Conservation (phyloP, 1,140 invertebrate genomes). For the Papilio polyxenes region DNA sequence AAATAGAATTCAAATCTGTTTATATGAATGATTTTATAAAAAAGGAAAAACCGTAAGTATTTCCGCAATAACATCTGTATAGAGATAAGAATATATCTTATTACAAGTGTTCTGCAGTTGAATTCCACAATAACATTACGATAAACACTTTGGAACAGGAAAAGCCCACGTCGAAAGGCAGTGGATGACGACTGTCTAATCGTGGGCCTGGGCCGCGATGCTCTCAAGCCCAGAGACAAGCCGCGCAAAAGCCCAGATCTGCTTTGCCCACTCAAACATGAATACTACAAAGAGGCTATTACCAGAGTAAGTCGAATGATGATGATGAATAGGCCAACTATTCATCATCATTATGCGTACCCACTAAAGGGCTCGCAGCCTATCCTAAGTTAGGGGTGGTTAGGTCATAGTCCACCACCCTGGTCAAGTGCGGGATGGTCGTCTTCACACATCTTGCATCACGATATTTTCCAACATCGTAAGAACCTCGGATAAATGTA, state of each 20-base stretch:
- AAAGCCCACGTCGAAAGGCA: conserved; percentile 66
- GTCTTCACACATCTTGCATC: too few species aligned
- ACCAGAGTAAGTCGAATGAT: conserved; percentile 55
- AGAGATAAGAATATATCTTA: not conserved
- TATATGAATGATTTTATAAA: conserved; percentile 66
- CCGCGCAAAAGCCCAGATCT: conserved; percentile 56
- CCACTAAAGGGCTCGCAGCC: too few species aligned
- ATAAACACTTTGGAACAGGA: conserved; percentile 48
- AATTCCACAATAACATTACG: not conserved
- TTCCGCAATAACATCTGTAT: not conserved
- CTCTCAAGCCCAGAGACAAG: conserved; percentile 55
- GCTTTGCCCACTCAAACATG: conserved; percentile 62
- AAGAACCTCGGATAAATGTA: too few species aligned
- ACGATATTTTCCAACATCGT: too few species aligned
- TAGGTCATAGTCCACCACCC: too few species aligned
- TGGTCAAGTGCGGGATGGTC: too few species aligned
- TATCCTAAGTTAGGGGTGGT: too few species aligned
- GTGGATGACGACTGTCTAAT: conserved; percentile 70
- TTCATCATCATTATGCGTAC: too few species aligned
- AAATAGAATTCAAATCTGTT: conserved; percentile 66
- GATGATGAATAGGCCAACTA: too few species aligned
- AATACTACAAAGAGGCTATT: conserved; percentile 70
- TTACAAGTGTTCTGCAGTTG: not conserved
- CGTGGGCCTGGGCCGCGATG: conserved; percentile 63
- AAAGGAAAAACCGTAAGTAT: conserved; percentile 68